Evolutionary conservation across 2,888 invertebrate species (phyloP), one percentile per base, ranked within the genome.

Genomic region (Adineta ricciae): DNA sequence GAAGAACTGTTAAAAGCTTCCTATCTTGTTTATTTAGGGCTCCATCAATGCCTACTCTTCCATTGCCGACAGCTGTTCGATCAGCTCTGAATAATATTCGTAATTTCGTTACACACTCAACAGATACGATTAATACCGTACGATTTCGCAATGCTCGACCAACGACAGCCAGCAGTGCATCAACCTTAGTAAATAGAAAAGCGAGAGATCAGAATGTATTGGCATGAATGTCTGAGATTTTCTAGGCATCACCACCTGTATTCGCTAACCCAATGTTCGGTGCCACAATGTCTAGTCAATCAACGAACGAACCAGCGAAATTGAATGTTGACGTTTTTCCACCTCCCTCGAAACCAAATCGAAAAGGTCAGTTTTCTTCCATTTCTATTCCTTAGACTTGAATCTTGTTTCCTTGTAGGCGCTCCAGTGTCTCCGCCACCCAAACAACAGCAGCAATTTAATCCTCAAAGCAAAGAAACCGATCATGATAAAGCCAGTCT

Each of bases 321-420:
- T n/a, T 78, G 24, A 38, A 78, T n/a, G 41, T 78, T n/a, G 41
- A 41, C 38, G 8, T 41, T 21, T 24, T 24, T 24, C n/a, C 78
- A 78, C 24, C 90, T 89, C 92, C 91, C 84, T 83, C 84, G 46
- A 36, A 54, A 82, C 85, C 50, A 83, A 84, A 1, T 41, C 36
- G 83, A 50, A 83, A 83, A 50, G 50, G 83, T 83, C n/a, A n/a
- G n/a, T n/a, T n/a, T n/a, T n/a, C n/a, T n/a, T n/a, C n/a, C n/a
- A n/a, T n/a, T n/a, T n/a, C 14, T 38, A 0, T 36, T 38, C 19
- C 36, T 36, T 73, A 24, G 11, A n/a, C 4, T 46, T 27, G 27
- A n/a, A 21, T 38, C 36, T 38, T 24, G 9, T 36, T 19, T 73
- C 24, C 3, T 0, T 36, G 21, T 38, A 78, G 78, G 11, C 24